Evolutionary conservation across 2,888 invertebrate species (phyloP).

Genomic region (Adelognathus sp.): DNA sequence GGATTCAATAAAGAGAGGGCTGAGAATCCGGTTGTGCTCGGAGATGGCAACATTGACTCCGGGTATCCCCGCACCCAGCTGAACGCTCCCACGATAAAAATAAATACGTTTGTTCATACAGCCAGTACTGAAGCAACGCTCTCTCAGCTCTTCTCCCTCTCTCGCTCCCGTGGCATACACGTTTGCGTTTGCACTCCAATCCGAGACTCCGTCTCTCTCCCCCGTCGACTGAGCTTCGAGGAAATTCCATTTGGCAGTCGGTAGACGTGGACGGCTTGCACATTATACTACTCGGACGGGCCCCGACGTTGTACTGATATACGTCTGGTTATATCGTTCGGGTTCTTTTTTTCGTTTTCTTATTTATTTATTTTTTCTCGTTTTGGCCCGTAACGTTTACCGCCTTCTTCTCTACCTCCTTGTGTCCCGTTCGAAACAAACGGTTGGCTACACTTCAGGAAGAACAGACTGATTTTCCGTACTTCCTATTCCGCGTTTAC

Average conservation of each 20-base stretch:
- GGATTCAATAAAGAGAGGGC: conserved; percentile 52
- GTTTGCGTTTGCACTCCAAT: not conserved
- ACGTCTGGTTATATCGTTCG: not conserved
- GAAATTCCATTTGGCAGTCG: conserved; percentile 59
- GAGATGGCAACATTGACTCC: conserved; percentile 53
- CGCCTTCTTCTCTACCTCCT: not conserved
- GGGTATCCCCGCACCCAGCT: conserved; percentile 53
- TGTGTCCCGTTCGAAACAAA: conserved; percentile 19
- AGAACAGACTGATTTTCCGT: not conserved
- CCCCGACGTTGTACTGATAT: conserved; percentile 26
- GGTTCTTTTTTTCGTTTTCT: not conserved
- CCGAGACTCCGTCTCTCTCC: conserved; percentile 1
- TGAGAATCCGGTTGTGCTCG: conserved; percentile 59
- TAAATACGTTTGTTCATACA: conserved; percentile 64
- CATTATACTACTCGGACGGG: conserved; percentile 54
- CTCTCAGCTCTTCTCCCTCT: conserved; percentile 28
- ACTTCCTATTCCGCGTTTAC: too few species aligned
- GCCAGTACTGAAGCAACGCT: conserved; percentile 32
- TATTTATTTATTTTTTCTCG: conserved; percentile 10
- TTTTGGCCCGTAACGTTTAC: conserved; percentile 58
- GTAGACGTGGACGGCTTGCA: conserved; percentile 49
- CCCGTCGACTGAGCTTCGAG: conserved; percentile 43
- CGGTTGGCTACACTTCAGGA: not conserved
- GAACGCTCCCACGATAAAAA: conserved; percentile 63
- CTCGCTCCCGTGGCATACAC: not conserved